Evolutionary conservation across 2,113 vertebrate species (phyloP).

Genomic region (Anarrhichthys ocellatus): DNA sequence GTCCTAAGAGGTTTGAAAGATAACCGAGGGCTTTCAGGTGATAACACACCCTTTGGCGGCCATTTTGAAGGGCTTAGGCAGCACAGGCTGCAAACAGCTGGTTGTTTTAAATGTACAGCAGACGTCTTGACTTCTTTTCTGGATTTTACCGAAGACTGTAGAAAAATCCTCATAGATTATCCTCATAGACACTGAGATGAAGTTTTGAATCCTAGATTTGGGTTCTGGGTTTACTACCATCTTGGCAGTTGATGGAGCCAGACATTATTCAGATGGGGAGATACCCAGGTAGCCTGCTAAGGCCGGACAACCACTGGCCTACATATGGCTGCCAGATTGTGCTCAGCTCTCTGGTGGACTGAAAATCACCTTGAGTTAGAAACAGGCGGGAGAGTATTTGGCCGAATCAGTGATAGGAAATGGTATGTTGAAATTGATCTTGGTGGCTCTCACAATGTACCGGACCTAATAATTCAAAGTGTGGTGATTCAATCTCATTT

Average conservation of each 20-base stretch:
- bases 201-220: background rate
- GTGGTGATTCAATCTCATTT: background rate
- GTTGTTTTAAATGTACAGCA: background rate
- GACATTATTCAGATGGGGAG: conserved; percentile 10
- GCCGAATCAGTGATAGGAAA: background rate
- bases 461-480: background rate
- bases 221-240: conserved; percentile 8
- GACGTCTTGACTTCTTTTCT: background rate
- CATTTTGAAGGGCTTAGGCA: background rate
- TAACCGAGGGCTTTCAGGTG: conserved; percentile 8
- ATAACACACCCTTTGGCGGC: background rate
- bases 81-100: background rate
- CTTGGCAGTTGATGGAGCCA: conserved; percentile 9
- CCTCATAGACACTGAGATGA: background rate
- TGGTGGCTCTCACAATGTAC: background rate
- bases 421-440: background rate
- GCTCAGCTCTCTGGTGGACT: background rate
- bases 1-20: background rate
- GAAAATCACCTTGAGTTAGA: background rate
- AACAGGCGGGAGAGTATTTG: background rate
- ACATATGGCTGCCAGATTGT: conserved; percentile 18
- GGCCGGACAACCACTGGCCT: background rate
- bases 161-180: conserved; percentile 2
- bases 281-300: conserved; percentile 19
- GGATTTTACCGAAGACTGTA: background rate